A percentile compares a stretch with the other conserved stretches of the same genome.
phyloP scores from a whole-genome alignment of 2,888 invertebrate genomes.

The Germaria angustata region DNA sequence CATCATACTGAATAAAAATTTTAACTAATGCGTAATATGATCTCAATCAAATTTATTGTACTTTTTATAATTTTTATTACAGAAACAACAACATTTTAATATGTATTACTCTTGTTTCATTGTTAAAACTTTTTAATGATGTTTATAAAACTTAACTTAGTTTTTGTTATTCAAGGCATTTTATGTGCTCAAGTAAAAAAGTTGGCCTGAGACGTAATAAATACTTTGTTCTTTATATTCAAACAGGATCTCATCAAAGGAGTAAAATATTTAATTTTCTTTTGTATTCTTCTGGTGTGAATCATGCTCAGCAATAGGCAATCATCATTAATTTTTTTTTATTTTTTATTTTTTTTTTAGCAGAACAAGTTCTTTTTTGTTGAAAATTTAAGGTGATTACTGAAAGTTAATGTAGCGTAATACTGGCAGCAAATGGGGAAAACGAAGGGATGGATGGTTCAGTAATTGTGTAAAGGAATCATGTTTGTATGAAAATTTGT shows the following conservation, averaged over 20 bases:
- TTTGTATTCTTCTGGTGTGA: background rate
- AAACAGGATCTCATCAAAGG: slow-evolving; percentile 28
- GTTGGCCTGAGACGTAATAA: too few species aligned
- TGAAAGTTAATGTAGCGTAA: slow-evolving; percentile 58
- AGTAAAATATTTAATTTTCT: slow-evolving; percentile 42
- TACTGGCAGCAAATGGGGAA: slow-evolving; percentile 47
- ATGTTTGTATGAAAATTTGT: background rate
- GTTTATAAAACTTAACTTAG: too few species aligned
- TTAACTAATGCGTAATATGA: too few species aligned
- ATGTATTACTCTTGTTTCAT: too few species aligned
- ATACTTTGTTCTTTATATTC: slow-evolving; percentile 3
- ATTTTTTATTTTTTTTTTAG: too few species aligned
- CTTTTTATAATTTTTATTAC: too few species aligned
- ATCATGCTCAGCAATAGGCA: background rate
- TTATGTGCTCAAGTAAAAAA: too few species aligned
- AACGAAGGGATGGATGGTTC: background rate
- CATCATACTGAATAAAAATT: too few species aligned
- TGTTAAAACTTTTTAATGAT: too few species aligned
- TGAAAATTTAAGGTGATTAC: slow-evolving; percentile 54
- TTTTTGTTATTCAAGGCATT: too few species aligned
- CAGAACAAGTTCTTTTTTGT: background rate
- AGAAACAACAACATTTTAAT: too few species aligned
- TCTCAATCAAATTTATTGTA: too few species aligned
- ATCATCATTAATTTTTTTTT: background rate
- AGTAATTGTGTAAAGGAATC: background rate